Base-by-base conservation (phyloP, 2,797 vertebrate genomes). In the Harpagifer antarcticus region DNA sequence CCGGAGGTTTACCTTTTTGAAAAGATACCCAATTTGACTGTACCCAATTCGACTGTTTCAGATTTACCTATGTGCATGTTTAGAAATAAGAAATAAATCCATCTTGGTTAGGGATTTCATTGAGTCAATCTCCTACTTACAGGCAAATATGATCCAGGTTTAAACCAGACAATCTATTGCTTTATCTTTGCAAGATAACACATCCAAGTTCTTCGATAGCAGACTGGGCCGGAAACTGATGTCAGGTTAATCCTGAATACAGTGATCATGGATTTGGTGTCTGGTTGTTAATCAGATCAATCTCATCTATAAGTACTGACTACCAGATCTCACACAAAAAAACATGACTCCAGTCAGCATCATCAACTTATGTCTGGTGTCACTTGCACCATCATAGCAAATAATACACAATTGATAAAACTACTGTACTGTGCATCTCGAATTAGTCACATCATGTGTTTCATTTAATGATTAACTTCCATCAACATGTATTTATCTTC, bases 181-280 rank as follows among this genome's bases (percentile, higher is more conserved):
- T 67, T 44, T 15, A 33, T 15, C 10, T 89, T 86, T 89, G 79
- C 42, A 61, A 53, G 48, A 44, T 13, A 72, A 20, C 33, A 5
- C 15, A 68, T 45, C 5, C 5, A 8, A 42, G 33, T 16, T 61
- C 44, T 47, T 3, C 0, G 1, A 52, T 1, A 27, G 48, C 16
- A 64, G 9, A 13, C 57, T 33, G 33, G 42, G 50, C 43, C 11
- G 31, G n/a, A 13, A 33, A 33, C 42, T 52, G 10, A 31, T 75
- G 55, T 63, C 72, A 64, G 0, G 58, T 75, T 45, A 52, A 75
- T 60, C 67, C 57, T 65, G 20, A 67, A 42, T 19, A 53, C 52
- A 37, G 0, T 1, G 13, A 60, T 33, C 42, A 2, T 8, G 43
- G 54, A 13, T 43, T 14, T 81, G 56, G 69, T 66, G 69, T 68